phyloP scores from a whole-genome alignment of 2,888 invertebrate species.

The Hydropsyche betteni region DNA sequence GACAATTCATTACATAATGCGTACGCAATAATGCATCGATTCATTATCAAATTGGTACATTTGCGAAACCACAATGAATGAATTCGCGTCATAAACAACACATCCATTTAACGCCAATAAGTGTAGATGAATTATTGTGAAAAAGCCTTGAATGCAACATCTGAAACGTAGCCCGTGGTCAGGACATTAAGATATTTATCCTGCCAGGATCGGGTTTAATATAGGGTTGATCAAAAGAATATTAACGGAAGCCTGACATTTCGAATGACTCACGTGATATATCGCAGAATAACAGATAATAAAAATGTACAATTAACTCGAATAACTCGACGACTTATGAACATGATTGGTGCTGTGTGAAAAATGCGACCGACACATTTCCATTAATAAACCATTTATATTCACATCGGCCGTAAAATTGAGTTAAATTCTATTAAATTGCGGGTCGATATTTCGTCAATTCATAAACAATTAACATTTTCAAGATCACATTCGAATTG shows the following conservation, averaged over 20 bases:
- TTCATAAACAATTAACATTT: no score
- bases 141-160: background rate
- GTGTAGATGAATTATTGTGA: no score
- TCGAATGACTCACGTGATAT: background rate
- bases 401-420: slow-evolving; percentile 3
- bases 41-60: no score
- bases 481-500: no score
- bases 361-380: slow-evolving; percentile 4
- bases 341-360: background rate
- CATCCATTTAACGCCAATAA: no score
- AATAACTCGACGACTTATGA: background rate
- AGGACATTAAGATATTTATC: slow-evolving; percentile 45
- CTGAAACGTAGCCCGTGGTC: slow-evolving; percentile 11
- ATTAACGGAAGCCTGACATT: no score
- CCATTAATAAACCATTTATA: slow-evolving; percentile 14
- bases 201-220: background rate
- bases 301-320: slow-evolving; percentile 13
- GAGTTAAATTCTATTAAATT: background rate
- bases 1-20: no score
- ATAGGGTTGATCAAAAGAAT: background rate
- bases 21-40: background rate
- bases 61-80: no score
- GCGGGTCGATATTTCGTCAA: no score
- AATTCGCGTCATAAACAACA: no score
- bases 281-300: background rate